Percentiles rank a stretch among this genome's conserved stretches.
Evolutionary conservation across 2,888 invertebrate species (phyloP).

Genomic region (Lamellibrachia satsuma): DNA sequence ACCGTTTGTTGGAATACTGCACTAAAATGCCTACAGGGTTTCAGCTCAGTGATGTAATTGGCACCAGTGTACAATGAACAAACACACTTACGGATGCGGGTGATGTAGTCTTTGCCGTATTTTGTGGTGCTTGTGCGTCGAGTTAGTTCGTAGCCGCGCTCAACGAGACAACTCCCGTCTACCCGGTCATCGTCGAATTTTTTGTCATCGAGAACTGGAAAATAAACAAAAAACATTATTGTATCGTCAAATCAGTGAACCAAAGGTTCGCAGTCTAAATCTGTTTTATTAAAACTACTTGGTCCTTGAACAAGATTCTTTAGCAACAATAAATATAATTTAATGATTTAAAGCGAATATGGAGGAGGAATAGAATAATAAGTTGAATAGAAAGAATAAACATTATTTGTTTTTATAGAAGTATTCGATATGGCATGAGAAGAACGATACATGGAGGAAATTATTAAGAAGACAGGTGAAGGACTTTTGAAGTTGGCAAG

Average conservation of each 20-base stretch:
- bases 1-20: no score
- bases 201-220: conserved; percentile 47
- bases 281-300: neutral
- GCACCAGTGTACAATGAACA: neutral
- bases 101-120: conserved; percentile 44
- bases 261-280: neutral
- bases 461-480: neutral
- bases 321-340: neutral
- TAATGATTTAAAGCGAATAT: no score
- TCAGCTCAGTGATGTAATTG: no score
- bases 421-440: no score
- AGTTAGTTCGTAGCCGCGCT: conserved; percentile 48
- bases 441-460: no score
- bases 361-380: no score
- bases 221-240: neutral
- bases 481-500: neutral
- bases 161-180: conserved; percentile 51
- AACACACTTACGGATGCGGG: conserved; percentile 54
- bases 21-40: no score
- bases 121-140: conserved; percentile 36
- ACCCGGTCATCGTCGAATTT: conserved; percentile 40
- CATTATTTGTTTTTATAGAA: no score
- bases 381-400: no score
- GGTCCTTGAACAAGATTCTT: no score
- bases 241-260: neutral